Conservation (phyloP, 2,888 invertebrate genomes). For the Calameuta idolon region DNA sequence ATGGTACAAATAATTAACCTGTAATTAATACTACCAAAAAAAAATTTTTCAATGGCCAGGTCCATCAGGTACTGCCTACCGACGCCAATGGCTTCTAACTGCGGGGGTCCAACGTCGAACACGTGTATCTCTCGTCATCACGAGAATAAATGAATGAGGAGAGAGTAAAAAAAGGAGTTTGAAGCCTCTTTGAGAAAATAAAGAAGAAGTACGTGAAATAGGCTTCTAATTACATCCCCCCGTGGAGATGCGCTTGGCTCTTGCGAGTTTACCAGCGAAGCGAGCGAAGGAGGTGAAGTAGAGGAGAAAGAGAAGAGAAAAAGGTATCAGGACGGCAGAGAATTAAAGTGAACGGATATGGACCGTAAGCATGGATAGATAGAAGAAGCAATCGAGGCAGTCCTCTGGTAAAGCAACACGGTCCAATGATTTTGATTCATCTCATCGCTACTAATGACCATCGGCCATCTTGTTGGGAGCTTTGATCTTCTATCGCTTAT, state of each 20-base stretch:
- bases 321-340: constrained; percentile 7
- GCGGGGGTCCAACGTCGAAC: constrained; percentile 16
- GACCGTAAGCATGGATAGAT: neutral
- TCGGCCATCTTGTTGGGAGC: constrained; percentile 26
- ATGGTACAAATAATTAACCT: neutral
- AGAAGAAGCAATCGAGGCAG: neutral
- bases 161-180: constrained; percentile 12
- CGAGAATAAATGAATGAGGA: constrained; percentile 21
- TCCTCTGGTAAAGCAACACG: constrained; percentile 25
- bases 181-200: neutral
- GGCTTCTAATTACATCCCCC: constrained; percentile 51
- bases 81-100: constrained; percentile 7
- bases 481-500: constrained; percentile 45
- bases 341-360: constrained; percentile 7
- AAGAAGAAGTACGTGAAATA: constrained; percentile 38
- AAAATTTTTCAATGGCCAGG: too few relatives aligned
- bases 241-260: constrained; percentile 24
- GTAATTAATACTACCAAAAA: neutral
- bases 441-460: constrained; percentile 42
- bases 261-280: neutral
- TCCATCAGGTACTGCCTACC: neutral
- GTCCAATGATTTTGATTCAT: constrained; percentile 40
- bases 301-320: constrained; percentile 5
- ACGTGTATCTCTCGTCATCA: constrained; percentile 19
- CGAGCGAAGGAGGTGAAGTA: neutral